Conservation (phyloP, 2,888 invertebrate genomes). For the Imbricaverruca yamaguchii region DNA sequence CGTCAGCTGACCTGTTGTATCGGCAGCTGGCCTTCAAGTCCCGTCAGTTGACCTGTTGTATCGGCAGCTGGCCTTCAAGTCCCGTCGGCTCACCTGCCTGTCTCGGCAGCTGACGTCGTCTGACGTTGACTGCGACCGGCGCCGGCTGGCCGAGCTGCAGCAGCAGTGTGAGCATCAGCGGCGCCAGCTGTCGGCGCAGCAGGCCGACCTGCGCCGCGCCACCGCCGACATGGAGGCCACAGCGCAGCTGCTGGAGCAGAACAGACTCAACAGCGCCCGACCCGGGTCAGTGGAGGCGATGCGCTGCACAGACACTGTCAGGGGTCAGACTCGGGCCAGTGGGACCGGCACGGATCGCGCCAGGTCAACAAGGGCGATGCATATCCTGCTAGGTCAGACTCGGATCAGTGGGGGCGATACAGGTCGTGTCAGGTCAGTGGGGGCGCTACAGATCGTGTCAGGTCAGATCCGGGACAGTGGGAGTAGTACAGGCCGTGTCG, state of each 20-base stretch:
- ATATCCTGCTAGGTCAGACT: too few species aligned
- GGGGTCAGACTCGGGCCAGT: too few species aligned
- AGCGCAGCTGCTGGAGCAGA: not conserved
- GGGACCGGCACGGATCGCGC: too few species aligned
- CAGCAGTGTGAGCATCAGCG: slow-evolving; percentile 4
- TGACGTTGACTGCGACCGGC: slow-evolving; percentile 15
- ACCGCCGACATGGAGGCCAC: slow-evolving; percentile 6
- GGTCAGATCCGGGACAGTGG: not conserved
- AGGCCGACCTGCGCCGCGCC: slow-evolving; percentile 4
- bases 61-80: not conserved
- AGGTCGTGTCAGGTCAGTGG: too few species aligned
- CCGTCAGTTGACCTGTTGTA: too few species aligned
- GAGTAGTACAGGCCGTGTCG: not conserved
- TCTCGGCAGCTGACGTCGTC: not conserved
- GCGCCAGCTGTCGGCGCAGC: not conserved
- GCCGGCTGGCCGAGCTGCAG: not conserved
- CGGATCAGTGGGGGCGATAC: too few species aligned
- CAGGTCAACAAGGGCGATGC: too few species aligned
- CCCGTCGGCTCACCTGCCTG: not conserved
- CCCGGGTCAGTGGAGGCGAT: not conserved
- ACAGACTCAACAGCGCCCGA: not conserved
- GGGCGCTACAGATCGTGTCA: too few species aligned
- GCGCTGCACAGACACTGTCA: not conserved
- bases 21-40: too few species aligned
- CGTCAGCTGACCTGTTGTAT: too few species aligned